Base-by-base conservation (phyloP, 2,113 vertebrate genomes). In the Numida meleagris region DNA sequence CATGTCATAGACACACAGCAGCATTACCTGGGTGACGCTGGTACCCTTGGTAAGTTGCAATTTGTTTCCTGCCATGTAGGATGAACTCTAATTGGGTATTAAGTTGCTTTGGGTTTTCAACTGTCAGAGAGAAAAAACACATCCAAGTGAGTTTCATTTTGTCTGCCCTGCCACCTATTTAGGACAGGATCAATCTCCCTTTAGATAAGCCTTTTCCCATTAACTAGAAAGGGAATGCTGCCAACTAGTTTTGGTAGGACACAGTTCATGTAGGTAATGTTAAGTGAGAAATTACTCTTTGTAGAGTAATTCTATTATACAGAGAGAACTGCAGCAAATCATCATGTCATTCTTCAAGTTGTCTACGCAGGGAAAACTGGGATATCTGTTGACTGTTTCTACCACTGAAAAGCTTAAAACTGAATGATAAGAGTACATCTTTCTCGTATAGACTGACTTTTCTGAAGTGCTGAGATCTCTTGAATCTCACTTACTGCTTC, bases 191-290 rank as follows among this genome's bases (percentile, higher is more conserved):
- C 34, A n/a, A 58, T 65, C 11, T 68, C 51, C 9, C 43, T 53
- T 63, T 87, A 31, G 15, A 65, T 10, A 12, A 57, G 34, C 13
- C 18, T 21, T 61, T 82, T 85, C 71, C 66, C 50, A 27, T 2
- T 66, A 34, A 24, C 50, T 78, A 18, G 6, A 82, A 55, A 36
- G 84, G 61, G 16, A 74, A 61, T 4, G 1, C 34, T 0, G 0
- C 53, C 43, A n/a, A n/a, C 66, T 68, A 12, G n/a, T 20, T 34
- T 63, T 68, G n/a, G n/a, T n/a, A n/a, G n/a, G n/a, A n/a, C n/a
- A n/a, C n/a, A n/a, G n/a, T 85, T 81, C 40, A 78, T 33, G 42
- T 55, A 23, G 15, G 18, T 50, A 65, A 78, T 73, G 70, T 21
- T 40, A 55, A 46, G 13, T 23, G 34, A 42, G 38, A 75, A n/a